A percentile compares a stretch with the other conserved stretches of the same genome.
phyloP scores from a whole-genome alignment of 2,888 invertebrate species.

The Phasia obesa region DNA sequence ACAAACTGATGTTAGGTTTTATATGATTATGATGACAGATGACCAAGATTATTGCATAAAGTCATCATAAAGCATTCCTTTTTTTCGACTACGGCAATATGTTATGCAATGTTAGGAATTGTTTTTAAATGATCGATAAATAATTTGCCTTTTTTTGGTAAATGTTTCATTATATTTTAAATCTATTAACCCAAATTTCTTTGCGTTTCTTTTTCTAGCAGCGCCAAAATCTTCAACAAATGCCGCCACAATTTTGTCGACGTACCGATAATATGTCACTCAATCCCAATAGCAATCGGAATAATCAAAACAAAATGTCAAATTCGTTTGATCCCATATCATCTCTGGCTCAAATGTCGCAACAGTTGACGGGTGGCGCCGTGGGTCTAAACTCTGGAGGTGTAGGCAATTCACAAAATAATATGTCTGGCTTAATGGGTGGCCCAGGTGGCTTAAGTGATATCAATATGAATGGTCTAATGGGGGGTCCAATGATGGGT shows the following conservation, averaged over 20 bases:
- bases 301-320: slow-evolving; percentile 85
- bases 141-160: background rate
- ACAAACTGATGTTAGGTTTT: no score
- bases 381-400: slow-evolving; percentile 83
- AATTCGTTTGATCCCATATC: slow-evolving; percentile 95
- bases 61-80: no score
- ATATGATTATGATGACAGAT: no score
- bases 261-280: slow-evolving; percentile 86
- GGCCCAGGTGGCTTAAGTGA: slow-evolving; percentile 74
- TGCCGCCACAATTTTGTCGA: slow-evolving; percentile 80
- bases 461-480: slow-evolving; percentile 74
- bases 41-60: no score
- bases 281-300: slow-evolving; percentile 85
- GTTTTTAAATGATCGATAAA: no score
- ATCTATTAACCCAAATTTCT: background rate
- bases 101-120: no score
- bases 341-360: slow-evolving; percentile 96
- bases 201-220: slow-evolving; percentile 47
- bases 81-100: no score
- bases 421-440: slow-evolving; percentile 57
- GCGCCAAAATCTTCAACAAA: slow-evolving; percentile 75
- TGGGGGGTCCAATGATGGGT: slow-evolving; percentile 76
- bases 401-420: slow-evolving; percentile 73
- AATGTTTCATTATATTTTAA: no score
- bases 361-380: slow-evolving; percentile 92